Evolutionary conservation across 2,888 invertebrate species (phyloP), one percentile per base, ranked within the genome.

Genomic region (Theretra japonica): DNA sequence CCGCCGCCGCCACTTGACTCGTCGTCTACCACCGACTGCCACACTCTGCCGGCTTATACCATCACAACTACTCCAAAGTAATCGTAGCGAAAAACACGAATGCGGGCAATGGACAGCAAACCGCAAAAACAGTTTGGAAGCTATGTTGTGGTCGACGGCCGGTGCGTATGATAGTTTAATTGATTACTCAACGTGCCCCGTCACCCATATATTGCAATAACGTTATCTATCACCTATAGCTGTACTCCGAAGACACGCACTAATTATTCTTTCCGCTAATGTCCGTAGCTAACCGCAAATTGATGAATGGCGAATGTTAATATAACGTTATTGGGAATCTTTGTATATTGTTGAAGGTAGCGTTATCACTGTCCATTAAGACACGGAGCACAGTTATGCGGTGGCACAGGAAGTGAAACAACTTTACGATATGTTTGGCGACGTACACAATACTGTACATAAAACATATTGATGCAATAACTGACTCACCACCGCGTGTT

Each of bases 121-220:
- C 92, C 91, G 87, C 91, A 90, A 85, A 81, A 83, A 80, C 87
- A 83, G 84, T 88, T 89, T 83, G 83, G 84, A 89, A 88, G 89
- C 83, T 83, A 83, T 84, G 87, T 85, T 88, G 91, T 85, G 90
- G 90, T 88, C 84, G 83, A 83, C 81, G 81, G 75, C 78, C 74
- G 80, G 78, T 77, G 78, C 79, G 79, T 80, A 80, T 81, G 86
- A 89, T 87, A 88, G 83, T 85, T 85, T 91, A 90, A 91, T 92
- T 88, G 88, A 87, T 89, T 83, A 78, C 77, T 83, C 82, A 85
- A 85, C 77, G 79, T 77, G 78, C 82, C 83, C 70, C 72, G 68
- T 53, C 62, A 75, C 77, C 70, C 74, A 76, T 75, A 82, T 78
- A 69, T 30, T 28, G 48, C 48, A 68, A 53, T 71, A 65, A 70